Conservation (phyloP, 1,140 invertebrate genomes). For the Cherax quadricarinatus region DNA sequence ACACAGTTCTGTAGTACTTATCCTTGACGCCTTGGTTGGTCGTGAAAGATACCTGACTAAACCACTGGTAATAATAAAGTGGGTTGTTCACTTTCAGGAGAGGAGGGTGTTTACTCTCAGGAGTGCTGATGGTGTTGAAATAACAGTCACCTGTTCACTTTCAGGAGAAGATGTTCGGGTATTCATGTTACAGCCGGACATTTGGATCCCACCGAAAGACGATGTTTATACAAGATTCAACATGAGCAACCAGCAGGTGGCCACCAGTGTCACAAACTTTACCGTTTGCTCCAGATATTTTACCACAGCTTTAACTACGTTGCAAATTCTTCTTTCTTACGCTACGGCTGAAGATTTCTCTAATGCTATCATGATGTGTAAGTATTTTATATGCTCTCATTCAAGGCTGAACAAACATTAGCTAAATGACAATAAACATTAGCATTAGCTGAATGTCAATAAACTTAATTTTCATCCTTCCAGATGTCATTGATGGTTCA, state of each 20-base stretch:
- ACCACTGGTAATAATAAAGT: no score
- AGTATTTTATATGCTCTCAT: neutral
- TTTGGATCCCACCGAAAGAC: conserved; percentile 33
- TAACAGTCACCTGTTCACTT: no score
- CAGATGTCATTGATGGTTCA: conserved; percentile 28
- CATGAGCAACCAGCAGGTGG: conserved; percentile 44
- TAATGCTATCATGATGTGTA: conserved; percentile 46
- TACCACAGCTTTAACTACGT: neutral
- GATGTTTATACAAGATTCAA: conserved; percentile 49
- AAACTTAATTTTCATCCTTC: neutral
- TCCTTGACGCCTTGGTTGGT: no score
- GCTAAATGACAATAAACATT: no score
- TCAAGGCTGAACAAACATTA: no score
- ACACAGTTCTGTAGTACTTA: no score
- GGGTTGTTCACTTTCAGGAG: no score
- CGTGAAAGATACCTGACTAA: no score
- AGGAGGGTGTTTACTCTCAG: no score
- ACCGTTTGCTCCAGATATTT: conserved; percentile 28
- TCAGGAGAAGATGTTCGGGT: neutral
- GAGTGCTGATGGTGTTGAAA: no score
- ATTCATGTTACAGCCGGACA: conserved; percentile 14
- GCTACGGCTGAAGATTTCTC: conserved; percentile 26
- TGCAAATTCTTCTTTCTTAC: conserved; percentile 40
- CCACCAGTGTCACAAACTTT: conserved; percentile 30
- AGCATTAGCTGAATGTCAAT: no score